Percentiles rank a stretch among this genome's conserved stretches.
These are phyloP conservation scores for Capromys pilorides DNA, from an alignment of 2,797 vertebrate genomes.

Conservation along the genomic window DNA sequence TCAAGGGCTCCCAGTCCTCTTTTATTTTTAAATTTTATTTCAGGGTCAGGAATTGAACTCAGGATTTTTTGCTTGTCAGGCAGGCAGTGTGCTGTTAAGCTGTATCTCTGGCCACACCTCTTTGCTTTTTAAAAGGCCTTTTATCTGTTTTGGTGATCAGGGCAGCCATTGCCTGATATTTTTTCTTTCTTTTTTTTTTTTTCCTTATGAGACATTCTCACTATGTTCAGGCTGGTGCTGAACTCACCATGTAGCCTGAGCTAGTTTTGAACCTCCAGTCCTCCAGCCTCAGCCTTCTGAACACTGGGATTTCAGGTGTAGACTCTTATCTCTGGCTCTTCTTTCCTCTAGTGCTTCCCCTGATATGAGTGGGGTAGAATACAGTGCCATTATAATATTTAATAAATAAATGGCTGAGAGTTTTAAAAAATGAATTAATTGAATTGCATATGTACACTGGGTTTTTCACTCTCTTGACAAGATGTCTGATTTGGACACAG, in stretches of 20 bases:
- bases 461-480: not conserved
- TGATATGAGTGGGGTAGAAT: not conserved
- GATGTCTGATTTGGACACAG: not conserved
- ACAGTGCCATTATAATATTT: not conserved
- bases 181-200: not conserved
- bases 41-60: no score
- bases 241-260: not conserved
- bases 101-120: not conserved
- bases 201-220: not conserved
- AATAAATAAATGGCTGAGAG: not conserved
- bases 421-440: not conserved
- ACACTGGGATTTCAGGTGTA: no score
- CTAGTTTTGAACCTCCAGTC: not conserved
- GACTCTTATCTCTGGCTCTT: not conserved
- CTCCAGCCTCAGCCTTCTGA: not conserved
- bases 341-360: not conserved
- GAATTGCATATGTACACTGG: not conserved
- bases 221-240: not conserved
- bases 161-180: not conserved
- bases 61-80: no score
- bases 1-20: not conserved
- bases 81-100: no score
- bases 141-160: not conserved
- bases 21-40: no score
- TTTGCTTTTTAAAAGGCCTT: constrained; percentile 15